Conservation (phyloP, 1,140 invertebrate genomes). For the Calycopis cecrops region DNA sequence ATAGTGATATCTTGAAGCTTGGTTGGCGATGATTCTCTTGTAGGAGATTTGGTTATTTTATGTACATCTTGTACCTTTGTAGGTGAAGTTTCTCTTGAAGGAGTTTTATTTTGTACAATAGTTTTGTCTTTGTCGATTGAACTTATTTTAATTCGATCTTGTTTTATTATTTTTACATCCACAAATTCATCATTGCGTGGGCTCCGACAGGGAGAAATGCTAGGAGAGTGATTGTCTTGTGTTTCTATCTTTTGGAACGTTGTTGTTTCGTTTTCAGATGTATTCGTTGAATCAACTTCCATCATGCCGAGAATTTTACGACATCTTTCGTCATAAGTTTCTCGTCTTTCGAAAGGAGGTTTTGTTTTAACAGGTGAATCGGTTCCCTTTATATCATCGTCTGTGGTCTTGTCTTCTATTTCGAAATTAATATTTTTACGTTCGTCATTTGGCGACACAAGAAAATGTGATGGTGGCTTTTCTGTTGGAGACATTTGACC, state of each 20-base stretch:
- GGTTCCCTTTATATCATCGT: conserved; percentile 33
- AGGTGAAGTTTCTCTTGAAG: conserved; percentile 14
- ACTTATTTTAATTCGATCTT: too few relatives aligned
- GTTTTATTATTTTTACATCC: neutral
- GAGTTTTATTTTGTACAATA: conserved; percentile 15
- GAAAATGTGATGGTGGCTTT: conserved; percentile 59
- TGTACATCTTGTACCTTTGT: too few relatives aligned
- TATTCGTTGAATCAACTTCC: conserved; percentile 51
- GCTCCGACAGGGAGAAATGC: conserved; percentile 45
- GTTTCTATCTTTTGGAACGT: conserved; percentile 27
- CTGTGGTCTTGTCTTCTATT: conserved; percentile 45
- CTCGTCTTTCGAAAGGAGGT: conserved; percentile 74
- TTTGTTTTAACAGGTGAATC: conserved; percentile 45
- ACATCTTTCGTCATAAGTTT: conserved; percentile 83
- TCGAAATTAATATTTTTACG: conserved; percentile 37
- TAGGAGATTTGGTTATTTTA: too few relatives aligned
- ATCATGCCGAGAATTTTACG: conserved; percentile 79
- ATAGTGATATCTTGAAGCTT: neutral
- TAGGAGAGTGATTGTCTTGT: conserved; percentile 29
- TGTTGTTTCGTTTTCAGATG: conserved; percentile 30
- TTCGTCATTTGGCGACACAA: conserved; percentile 52
- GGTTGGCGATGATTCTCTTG: too few relatives aligned
- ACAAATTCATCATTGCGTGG: conserved; percentile 35
- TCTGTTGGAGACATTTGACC: conserved; percentile 47
- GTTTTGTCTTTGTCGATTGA: conserved; percentile 8